Evolutionary conservation across 2,113 vertebrate species (phyloP).

Genomic region (Centropus unirufus): DNA sequence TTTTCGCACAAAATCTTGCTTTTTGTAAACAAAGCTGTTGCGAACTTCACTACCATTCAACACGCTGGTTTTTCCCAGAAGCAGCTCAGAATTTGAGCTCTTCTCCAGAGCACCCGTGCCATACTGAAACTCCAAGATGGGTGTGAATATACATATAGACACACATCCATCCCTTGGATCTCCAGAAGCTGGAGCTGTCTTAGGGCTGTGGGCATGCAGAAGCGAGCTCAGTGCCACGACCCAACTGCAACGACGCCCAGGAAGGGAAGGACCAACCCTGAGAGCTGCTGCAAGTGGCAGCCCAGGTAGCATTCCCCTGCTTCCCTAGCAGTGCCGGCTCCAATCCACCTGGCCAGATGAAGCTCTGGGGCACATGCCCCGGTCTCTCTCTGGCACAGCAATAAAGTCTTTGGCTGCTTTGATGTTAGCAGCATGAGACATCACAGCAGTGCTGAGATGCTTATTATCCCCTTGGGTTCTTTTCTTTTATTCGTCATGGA

Average conservation of each 20-base stretch:
- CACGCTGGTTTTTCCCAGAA: not conserved
- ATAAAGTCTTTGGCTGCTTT: not conserved
- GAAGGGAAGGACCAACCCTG: not conserved
- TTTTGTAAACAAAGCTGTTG: not conserved
- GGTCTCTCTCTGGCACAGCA: not conserved
- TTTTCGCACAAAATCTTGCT: not conserved
- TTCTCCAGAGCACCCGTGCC: rapidly evolving
- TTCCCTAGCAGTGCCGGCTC: rapidly evolving
- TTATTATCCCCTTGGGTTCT: conserved; percentile 60
- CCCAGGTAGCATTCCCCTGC: rapidly evolving
- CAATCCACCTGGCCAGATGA: rapidly evolving
- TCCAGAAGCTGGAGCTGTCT: rapidly evolving
- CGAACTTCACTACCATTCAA: not conserved
- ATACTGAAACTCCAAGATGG: rapidly evolving
- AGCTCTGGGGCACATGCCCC: rapidly evolving
- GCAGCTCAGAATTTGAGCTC: not conserved
- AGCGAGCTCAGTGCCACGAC: rapidly evolving
- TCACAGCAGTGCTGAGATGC: not conserved
- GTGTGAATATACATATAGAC: rapidly evolving
- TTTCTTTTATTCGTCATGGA: conserved; percentile 24
- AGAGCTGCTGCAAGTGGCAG: not conserved
- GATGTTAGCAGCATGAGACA: conserved; percentile 30
- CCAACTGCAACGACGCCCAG: rapidly evolving
- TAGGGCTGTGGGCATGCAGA: rapidly evolving
- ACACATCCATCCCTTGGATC: too few species aligned